A percentile compares a stretch with the other conserved stretches of the same genome.
Evolutionary conservation across 1,140 invertebrate species (phyloP).

Genomic region (Manduca sexta): DNA sequence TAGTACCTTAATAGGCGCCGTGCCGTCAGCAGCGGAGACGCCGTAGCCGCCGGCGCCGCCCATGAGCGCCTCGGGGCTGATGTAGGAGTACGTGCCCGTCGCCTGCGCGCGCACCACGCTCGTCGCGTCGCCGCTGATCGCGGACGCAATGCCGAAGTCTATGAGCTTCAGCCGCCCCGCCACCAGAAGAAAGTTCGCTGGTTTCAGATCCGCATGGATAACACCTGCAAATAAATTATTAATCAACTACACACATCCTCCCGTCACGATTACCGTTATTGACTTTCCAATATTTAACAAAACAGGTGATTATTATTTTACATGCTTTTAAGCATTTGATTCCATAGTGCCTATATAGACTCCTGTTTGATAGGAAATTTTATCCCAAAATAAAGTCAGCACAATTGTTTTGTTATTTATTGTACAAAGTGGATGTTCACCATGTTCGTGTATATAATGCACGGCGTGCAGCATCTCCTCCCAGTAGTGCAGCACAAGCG

Average conservation of each 20-base stretch:
- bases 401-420: no score
- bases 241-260: no score
- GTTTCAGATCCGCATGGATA: no score
- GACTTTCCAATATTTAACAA: no score
- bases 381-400: no score
- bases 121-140: slow-evolving; percentile 90
- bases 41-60: slow-evolving; percentile 52
- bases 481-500: slow-evolving; percentile 93
- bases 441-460: slow-evolving; percentile 91
- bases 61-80: slow-evolving; percentile 93
- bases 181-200: slow-evolving; percentile 95
- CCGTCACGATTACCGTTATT: no score
- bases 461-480: slow-evolving; percentile 95
- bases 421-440: slow-evolving; percentile 71
- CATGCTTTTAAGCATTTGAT: no score
- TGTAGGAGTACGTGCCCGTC: slow-evolving; percentile 95
- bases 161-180: slow-evolving; percentile 93
- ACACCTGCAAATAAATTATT: slow-evolving; percentile 87
- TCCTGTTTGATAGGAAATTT: no score
- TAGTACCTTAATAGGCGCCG: slow-evolving; percentile 51
- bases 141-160: slow-evolving; percentile 97
- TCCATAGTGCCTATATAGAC: no score
- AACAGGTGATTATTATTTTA: no score
- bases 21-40: slow-evolving; percentile 50
- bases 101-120: slow-evolving; percentile 88